A percentile compares a stretch with the other conserved stretches of the same genome.
These are phyloP conservation scores for Plotosus lineatus DNA, from an alignment of 2,113 vertebrate species.

Conservation along the genomic window DNA sequence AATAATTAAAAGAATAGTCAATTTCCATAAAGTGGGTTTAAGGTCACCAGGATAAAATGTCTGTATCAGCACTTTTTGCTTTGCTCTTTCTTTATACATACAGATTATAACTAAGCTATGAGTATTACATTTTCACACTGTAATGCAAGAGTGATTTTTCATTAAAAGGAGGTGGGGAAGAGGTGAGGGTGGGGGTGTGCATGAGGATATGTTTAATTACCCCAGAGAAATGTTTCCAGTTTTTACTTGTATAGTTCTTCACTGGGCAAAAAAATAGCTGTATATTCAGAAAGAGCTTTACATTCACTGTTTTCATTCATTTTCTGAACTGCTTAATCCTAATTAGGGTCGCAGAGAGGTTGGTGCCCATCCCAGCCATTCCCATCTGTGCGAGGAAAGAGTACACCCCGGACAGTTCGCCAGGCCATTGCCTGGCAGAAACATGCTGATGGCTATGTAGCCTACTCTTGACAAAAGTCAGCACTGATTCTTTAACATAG, in stretches of 20 bases:
- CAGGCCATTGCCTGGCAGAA: no score
- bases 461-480: no score
- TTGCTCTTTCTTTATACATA: neutral
- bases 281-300: neutral
- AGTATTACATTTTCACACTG: constrained; percentile 11
- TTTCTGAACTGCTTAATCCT: no score
- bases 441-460: no score
- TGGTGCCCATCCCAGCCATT: no score
- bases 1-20: neutral
- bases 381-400: no score
- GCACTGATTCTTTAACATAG: no score
- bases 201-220: neutral
- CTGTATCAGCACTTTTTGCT: neutral
- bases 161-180: constrained; percentile 13
- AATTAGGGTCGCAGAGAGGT: no score
- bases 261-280: neutral
- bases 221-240: neutral
- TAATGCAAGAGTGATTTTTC: constrained; percentile 28
- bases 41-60: neutral
- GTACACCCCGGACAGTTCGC: no score
- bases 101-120: neutral
- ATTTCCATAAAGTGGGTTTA: neutral
- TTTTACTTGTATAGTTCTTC: neutral
- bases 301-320: no score
- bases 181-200: neutral